Conservation (phyloP, 2,113 vertebrate genomes). For the Phocoena phocoena region DNA sequence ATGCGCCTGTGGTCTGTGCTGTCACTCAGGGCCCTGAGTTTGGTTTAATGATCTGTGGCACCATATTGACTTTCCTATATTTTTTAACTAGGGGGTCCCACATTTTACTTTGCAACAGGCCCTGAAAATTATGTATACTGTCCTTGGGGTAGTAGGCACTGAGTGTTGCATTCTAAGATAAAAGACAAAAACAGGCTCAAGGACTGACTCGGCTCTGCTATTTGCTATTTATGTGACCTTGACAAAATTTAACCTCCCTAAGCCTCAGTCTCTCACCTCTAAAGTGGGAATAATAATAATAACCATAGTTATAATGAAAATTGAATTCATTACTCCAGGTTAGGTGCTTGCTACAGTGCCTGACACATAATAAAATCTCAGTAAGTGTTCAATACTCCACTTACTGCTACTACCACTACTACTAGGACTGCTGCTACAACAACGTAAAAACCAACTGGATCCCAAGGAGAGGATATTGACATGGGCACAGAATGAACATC, state of each 20-base stretch:
- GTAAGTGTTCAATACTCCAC: background rate
- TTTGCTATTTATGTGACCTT: background rate
- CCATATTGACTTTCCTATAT: background rate
- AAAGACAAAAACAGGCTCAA: background rate
- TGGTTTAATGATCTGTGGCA: background rate
- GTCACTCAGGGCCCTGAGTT: background rate
- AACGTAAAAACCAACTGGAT: background rate
- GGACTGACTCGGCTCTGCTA: background rate
- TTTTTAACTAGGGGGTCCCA: background rate
- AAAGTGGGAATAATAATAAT: background rate
- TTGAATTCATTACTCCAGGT: background rate
- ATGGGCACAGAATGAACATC: background rate
- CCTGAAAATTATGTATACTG: background rate
- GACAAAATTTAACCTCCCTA: background rate
- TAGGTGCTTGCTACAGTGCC: background rate
- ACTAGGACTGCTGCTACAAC: background rate
- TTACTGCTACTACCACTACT: background rate
- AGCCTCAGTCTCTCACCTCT: background rate
- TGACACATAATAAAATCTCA: background rate
- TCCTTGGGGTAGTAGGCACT: background rate
- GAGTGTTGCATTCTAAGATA: background rate
- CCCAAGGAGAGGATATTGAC: background rate
- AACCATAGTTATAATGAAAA: background rate
- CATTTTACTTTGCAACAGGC: background rate
- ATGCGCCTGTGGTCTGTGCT: too few species aligned